Percentiles rank a stretch among this genome's conserved stretches.
Conservation (phyloP, 2,888 invertebrate species). For the Cyclophora albipunctata region DNA sequence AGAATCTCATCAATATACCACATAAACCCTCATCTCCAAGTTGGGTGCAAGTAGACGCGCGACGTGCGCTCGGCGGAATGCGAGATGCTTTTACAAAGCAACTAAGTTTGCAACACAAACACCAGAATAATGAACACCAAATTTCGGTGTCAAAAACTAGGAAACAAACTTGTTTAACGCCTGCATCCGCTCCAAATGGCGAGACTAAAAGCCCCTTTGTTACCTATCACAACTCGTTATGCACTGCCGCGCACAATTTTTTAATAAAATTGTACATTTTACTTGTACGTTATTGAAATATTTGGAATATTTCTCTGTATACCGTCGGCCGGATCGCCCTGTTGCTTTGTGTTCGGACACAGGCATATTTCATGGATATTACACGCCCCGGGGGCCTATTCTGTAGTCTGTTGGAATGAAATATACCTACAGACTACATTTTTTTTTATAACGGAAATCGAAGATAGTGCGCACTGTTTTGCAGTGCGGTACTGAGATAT, state of each 20-base stretch:
- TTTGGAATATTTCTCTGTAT: conserved; percentile 40
- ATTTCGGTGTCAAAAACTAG: conserved; percentile 13
- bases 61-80: too few relatives aligned
- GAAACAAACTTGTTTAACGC: conserved; percentile 12
- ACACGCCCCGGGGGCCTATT: conserved; percentile 32
- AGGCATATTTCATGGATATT: conserved; percentile 48
- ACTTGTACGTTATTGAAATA: conserved; percentile 47
- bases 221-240: conserved; percentile 13
- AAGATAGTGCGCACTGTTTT: conserved; percentile 10
- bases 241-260: conserved; percentile 14
- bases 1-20: too few relatives aligned
- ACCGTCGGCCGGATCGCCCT: conserved; percentile 25
- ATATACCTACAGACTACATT: conserved; percentile 17
- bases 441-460: conserved; percentile 20
- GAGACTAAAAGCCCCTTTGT: conserved; percentile 12
- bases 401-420: conserved; percentile 19
- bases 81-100: too few relatives aligned
- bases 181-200: conserved; percentile 9
- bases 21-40: too few relatives aligned
- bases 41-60: too few relatives aligned
- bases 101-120: neutral
- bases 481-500: neutral
- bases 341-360: conserved; percentile 45
- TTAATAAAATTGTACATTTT: conserved; percentile 31
- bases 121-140: conserved; percentile 9